These are phyloP conservation scores for Ctenopoma multispine DNA, from an alignment of 2,797 vertebrate genomes.

Conservation along the genomic window DNA sequence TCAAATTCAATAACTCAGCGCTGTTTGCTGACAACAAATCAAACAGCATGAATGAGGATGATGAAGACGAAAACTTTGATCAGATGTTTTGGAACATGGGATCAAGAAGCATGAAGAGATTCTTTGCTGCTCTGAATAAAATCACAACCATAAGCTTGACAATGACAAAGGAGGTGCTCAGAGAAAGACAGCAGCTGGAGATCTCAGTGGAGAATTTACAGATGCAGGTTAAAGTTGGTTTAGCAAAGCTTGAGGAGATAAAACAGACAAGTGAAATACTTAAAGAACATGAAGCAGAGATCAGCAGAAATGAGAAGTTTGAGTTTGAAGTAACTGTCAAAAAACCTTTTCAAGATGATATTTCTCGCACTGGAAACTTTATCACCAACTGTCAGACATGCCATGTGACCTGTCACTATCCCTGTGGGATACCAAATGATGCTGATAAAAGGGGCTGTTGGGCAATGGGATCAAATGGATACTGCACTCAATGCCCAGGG, in stretches of 20 bases:
- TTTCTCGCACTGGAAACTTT: conserved; percentile 2
- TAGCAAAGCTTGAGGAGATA: conserved; percentile 43
- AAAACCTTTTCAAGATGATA: accelerated
- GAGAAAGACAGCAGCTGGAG: conserved; percentile 14
- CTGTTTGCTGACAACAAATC: conserved; percentile 48
- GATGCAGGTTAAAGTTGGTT: conserved; percentile 9
- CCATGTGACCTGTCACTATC: conserved; percentile 51
- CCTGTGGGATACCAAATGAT: neutral
- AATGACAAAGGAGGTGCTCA: conserved; percentile 23
- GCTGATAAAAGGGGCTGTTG: accelerated
- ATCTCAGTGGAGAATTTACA: conserved; percentile 25
- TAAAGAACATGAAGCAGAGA: conserved; percentile 20
- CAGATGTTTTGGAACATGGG: conserved; percentile 65
- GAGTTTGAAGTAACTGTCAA: neutral
- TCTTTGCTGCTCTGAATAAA: conserved; percentile 28
- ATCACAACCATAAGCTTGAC: conserved; percentile 41
- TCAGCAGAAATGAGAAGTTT: conserved; percentile 46
- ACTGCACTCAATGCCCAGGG: conserved; percentile 27
- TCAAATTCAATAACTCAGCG: conserved; percentile 70
- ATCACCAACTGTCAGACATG: conserved; percentile 54
- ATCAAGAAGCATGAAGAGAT: conserved; percentile 37
- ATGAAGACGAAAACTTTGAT: conserved; percentile 22
- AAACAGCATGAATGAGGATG: accelerated
- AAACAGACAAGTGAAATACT: conserved; percentile 9
- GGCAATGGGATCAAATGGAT: conserved; percentile 19